These are phyloP conservation scores for Erethizon dorsatum DNA, from an alignment of 2,797 vertebrate genomes.

Conservation along the genomic window DNA sequence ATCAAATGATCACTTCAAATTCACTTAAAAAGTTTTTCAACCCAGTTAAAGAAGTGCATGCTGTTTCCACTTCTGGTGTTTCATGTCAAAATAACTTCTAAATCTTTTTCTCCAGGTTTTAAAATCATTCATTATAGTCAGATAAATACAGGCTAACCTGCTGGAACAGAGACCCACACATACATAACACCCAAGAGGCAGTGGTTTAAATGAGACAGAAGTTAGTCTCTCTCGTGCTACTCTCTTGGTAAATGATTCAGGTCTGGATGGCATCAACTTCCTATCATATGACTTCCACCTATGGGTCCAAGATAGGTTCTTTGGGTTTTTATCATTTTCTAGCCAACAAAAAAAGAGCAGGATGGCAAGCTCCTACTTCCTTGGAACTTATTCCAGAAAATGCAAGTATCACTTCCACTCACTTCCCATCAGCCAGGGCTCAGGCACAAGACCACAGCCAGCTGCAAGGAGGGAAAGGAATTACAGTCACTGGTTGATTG, in stretches of 20 bases:
- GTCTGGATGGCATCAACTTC: not conserved
- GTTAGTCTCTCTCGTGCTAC: not conserved
- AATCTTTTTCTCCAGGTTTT: not conserved
- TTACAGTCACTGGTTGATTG: not conserved
- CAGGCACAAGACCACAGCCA: not conserved
- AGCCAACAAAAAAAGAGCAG: not conserved
- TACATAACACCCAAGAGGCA: not conserved
- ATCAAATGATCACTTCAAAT: conserved; percentile 46
- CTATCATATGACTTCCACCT: not conserved
- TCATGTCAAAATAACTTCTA: not conserved
- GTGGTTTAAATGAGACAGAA: not conserved
- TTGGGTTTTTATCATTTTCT: not conserved
- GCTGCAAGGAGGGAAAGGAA: not conserved
- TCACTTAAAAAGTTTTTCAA: conserved; percentile 15
- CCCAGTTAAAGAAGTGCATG: not conserved
- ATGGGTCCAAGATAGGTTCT: not conserved
- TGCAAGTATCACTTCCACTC: not conserved
- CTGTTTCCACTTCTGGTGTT: not conserved
- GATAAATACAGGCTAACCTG: not conserved
- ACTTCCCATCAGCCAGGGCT: not conserved
- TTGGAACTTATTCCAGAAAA: not conserved
- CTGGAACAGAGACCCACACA: not conserved
- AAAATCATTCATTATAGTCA: not conserved
- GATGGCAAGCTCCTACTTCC: not conserved
- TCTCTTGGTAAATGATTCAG: not conserved